Evolutionary conservation across 1,140 invertebrate species (phyloP).

Genomic region (Rhagoletis zephyria): DNA sequence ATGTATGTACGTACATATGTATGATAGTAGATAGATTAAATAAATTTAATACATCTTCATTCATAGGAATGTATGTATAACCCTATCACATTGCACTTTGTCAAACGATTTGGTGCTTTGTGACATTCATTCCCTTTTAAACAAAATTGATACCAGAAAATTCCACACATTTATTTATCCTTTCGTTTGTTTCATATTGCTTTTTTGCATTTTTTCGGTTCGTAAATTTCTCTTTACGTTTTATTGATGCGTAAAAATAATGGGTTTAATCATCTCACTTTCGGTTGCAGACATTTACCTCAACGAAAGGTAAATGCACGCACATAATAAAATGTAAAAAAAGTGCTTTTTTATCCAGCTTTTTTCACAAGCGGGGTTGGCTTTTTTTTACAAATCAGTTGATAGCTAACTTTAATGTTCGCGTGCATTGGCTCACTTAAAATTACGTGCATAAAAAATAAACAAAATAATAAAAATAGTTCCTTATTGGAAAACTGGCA

Average conservation of each 20-base stretch:
- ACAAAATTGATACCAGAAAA: background rate
- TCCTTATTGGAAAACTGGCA: background rate
- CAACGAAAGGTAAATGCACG: conserved; percentile 29
- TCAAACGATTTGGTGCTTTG: background rate
- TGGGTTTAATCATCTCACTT: conserved; percentile 31
- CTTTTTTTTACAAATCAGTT: background rate
- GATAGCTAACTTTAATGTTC: conserved; percentile 23
- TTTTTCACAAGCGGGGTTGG: background rate
- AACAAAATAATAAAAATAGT: background rate
- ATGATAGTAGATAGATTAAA: no score
- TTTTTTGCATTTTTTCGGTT: background rate
- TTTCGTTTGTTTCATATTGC: conserved; percentile 7
- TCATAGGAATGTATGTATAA: background rate
- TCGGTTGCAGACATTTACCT: background rate
- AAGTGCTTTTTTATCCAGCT: background rate
- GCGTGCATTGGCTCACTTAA: conserved; percentile 5
- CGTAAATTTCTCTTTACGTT: conserved; percentile 18
- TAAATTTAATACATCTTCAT: background rate
- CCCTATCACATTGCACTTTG: background rate
- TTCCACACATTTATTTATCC: background rate
- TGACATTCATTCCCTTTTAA: background rate
- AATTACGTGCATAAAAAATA: background rate
- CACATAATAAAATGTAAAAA: background rate
- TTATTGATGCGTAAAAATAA: conserved; percentile 51
- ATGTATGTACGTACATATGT: no score